Conservation (phyloP, 2,797 vertebrate species). For the Lemur catta region DNA sequence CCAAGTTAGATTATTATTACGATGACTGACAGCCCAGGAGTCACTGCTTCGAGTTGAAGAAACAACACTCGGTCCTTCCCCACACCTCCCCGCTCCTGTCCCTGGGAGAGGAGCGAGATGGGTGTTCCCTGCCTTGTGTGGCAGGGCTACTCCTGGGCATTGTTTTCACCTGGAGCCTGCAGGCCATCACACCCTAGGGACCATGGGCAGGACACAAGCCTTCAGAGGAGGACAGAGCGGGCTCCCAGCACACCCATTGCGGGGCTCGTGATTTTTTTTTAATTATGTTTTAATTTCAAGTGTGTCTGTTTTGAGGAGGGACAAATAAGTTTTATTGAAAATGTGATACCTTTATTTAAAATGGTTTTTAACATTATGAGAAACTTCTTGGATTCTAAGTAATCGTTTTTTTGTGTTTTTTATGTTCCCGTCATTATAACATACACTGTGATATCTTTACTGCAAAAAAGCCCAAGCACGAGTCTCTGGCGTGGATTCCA, state of each 20-base stretch:
- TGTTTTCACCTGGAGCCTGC: neutral
- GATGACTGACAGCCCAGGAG: conserved; percentile 76
- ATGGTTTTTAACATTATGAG: conserved; percentile 69
- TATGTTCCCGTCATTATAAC: neutral
- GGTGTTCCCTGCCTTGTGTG: neutral
- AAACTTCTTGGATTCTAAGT: neutral
- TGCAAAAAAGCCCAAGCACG: neutral
- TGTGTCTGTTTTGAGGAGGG: conserved; percentile 69
- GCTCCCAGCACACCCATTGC: neutral
- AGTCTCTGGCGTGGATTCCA: too few species aligned
- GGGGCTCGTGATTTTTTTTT: conserved; percentile 16
- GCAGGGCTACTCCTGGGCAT: neutral
- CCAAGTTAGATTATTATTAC: conserved; percentile 92
- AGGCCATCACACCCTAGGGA: neutral
- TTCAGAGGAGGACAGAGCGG: neutral
- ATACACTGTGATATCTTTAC: neutral
- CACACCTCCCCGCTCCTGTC: neutral
- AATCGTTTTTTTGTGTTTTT: neutral
- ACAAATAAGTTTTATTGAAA: conserved; percentile 61
- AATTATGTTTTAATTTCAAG: conserved; percentile 63
- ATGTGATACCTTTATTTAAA: conserved; percentile 67
- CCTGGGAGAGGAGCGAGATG: neutral
- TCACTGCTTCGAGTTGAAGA: conserved; percentile 26
- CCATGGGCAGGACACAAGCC: neutral
- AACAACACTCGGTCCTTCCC: conserved; percentile 26